phyloP scores from a whole-genome alignment of 2,113 vertebrate genomes.

The Chaetorhynchus papuensis region DNA sequence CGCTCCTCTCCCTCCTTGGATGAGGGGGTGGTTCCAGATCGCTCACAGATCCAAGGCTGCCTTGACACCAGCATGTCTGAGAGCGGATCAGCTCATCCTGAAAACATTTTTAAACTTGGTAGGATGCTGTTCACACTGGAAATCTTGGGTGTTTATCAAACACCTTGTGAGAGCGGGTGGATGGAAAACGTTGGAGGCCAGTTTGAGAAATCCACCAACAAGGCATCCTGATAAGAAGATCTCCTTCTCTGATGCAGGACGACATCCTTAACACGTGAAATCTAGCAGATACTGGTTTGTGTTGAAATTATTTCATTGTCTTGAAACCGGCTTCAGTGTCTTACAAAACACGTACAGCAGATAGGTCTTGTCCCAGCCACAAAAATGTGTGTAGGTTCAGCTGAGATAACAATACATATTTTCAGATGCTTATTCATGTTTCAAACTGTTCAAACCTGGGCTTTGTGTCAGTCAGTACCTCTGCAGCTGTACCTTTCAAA shows the following conservation, averaged over 20 bases:
- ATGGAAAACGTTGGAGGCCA: not conserved
- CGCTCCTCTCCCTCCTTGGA: fast-evolving
- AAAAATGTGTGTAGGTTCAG: not conserved
- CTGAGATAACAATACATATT: not conserved
- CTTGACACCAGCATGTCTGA: not conserved
- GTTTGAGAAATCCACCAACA: not conserved
- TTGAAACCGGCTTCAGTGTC: not conserved
- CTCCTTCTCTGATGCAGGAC: not conserved
- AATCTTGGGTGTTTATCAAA: not conserved
- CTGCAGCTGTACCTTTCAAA: not conserved
- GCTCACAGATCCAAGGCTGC: not conserved
- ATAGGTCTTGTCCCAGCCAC: not conserved
- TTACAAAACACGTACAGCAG: not conserved
- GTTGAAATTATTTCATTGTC: not conserved
- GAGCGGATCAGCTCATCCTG: not conserved
- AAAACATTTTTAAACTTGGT: not conserved
- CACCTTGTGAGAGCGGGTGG: fast-evolving
- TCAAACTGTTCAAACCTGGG: not conserved
- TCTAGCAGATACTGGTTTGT: not conserved
- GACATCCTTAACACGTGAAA: not conserved
- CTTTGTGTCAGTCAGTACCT: not conserved
- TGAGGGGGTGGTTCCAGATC: fast-evolving
- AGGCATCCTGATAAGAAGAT: not conserved
- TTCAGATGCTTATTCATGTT: not conserved
- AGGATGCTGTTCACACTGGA: not conserved